Evolutionary conservation across 1,140 invertebrate species (phyloP), one percentile per base, ranked within the genome.

Genomic region (Drosophila tropicalis): DNA sequence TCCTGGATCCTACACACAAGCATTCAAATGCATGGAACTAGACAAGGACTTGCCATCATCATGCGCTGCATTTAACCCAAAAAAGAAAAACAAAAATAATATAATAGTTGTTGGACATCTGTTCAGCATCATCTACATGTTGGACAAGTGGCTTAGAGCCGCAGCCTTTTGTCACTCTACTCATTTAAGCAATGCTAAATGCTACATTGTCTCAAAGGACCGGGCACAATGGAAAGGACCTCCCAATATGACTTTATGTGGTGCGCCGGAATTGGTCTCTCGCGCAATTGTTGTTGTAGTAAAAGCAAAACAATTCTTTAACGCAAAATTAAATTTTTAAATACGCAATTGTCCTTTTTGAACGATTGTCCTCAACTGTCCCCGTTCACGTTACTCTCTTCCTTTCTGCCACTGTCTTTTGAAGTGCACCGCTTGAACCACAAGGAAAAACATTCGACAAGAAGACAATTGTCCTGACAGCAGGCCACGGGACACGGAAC

Each of bases 311-410:
- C 75, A 77, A 79, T 86, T 75, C 82, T 81, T 85, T 82, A 67
- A 85, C 72, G 62, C 66, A 86, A 85, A 81, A 79, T 86, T 79
- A 87, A 78, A 79, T 83, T 83, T 82, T 72, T 87, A 76, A 89
- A 87, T 83, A 87, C 83, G 84, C 83, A 87, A 87, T 87, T 87
- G 83, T 87, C 84, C 84, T 87, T 87, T 87, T 80, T 72, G 70
- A 60, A 58, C 56, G 44, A 51, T 58, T 57, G 55, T 32, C 32
- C 56, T 36, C 32, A 56, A 65, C 64, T 81, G 67, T 80, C 73
- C 73, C 70, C 64, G 70, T 39, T 36, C 39, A 34, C 40, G 64
- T 36, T 41, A 40, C 64, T 70, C 10, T 13, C 36, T 13, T 12
- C 9, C 12, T 12, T 1, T 13, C 12, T 62, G 79, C 63, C 72